Evolutionary conservation across 2,888 invertebrate species (phyloP).

Genomic region (Polydrusus pterygomalis): DNA sequence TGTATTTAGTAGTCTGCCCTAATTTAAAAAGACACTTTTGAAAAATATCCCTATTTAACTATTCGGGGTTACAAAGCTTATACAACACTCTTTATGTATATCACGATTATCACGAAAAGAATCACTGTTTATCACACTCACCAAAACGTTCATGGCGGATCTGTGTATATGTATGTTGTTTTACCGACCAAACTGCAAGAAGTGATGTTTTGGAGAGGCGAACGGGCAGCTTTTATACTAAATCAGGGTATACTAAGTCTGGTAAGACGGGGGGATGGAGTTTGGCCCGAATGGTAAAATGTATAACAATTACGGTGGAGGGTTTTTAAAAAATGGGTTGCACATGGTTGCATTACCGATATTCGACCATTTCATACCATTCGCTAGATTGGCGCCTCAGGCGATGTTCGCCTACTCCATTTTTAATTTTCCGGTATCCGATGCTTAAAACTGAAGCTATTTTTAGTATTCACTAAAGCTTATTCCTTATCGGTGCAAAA

Average conservation of each 20-base stretch:
- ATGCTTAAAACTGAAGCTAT: constrained; percentile 30
- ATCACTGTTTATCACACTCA: constrained; percentile 43
- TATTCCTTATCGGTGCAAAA: background rate
- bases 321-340: constrained; percentile 54
- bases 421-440: constrained; percentile 44
- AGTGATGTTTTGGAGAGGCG: constrained; percentile 56
- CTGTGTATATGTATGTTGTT: constrained; percentile 39
- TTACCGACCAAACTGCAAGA: constrained; percentile 57
- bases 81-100: constrained; percentile 22
- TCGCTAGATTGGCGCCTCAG: constrained; percentile 43
- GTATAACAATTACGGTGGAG: constrained; percentile 54
- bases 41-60: constrained; percentile 7
- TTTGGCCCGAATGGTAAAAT: constrained; percentile 50
- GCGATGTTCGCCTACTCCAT: constrained; percentile 51
- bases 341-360: constrained; percentile 52
- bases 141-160: constrained; percentile 56
- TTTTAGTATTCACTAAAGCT: constrained; percentile 14
- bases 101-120: constrained; percentile 10
- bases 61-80: background rate
- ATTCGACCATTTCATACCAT: constrained; percentile 26
- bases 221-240: constrained; percentile 51
- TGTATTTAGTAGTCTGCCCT: background rate
- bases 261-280: constrained; percentile 38
- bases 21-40: background rate
- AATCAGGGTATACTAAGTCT: constrained; percentile 50